Evolutionary conservation across 2,888 invertebrate genomes (phyloP), one percentile per base, ranked within the genome.

Genomic region (Drosophila mulleri): DNA sequence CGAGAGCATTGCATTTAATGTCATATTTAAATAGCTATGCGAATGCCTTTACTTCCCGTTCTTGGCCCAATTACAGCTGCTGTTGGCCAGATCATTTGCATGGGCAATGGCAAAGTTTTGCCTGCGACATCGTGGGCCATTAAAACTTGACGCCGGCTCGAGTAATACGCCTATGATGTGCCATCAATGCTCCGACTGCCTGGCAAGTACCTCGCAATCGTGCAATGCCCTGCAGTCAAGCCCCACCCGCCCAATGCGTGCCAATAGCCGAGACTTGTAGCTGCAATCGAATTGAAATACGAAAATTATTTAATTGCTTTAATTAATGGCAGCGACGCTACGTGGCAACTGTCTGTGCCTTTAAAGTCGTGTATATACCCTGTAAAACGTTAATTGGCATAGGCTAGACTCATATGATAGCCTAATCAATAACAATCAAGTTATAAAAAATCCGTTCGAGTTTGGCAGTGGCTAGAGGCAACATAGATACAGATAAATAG

Each of bases 231-330:
- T 23, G 14, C 29, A 35, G 23, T n/a, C n/a, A 29, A 18, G n/a
- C n/a, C 29, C n/a, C 18, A 2, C n/a, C n/a, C 23, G 11, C 1
- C 8, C 41, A n/a, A 23, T 63, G 73, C 74, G 78, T 75, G 78
- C 53, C 64, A 47, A 32, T 52, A 50, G 20, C 48, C 37, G 23
- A 37, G 42, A 56, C 47, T 54, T 64, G 58, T 32, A 56, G 58
- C 67, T 61, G 84, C 58, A 83, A 82, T 85, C 80, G 88, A 88
- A 83, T 85, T 83, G 72, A 72, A 88, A 85, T 88, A 67, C 61
- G 63, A 80, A 80, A 80, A 71, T 72, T 71, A 73, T 83, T 75
- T 80, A 86, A 83, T 86, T 83, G 78, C 87, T 70, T 88, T 88
- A 86, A 88, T 88, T 88, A 83, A 88, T 83, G 69, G 70, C 54